Percentiles rank a stretch among this genome's conserved stretches.
phyloP scores from a whole-genome alignment of 2,888 invertebrate genomes.

The Dryobota labecula region DNA sequence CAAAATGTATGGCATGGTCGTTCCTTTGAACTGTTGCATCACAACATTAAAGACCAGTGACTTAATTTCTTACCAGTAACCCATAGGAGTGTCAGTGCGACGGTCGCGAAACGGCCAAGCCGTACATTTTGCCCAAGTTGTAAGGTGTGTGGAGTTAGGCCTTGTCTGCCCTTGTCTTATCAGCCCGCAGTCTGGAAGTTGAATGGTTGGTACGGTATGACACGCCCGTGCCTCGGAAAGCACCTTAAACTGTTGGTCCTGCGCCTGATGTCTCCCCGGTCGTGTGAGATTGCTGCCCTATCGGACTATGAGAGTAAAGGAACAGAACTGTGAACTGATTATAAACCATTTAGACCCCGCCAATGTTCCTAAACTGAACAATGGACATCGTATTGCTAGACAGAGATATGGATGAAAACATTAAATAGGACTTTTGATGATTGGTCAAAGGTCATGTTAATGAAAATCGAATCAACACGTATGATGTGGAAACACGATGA shows the following conservation, averaged over 20 bases:
- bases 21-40: no score
- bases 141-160: no score
- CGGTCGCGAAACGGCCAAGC: no score
- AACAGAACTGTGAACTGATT: neutral
- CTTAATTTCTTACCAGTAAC: no score
- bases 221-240: no score
- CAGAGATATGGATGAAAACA: neutral
- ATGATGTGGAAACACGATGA: neutral
- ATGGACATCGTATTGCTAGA: neutral
- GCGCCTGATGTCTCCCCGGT: neutral
- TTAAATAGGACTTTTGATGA: neutral
- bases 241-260: neutral
- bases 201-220: no score
- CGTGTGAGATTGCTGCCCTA: neutral
- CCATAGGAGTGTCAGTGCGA: no score
- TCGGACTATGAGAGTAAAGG: neutral
- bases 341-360: neutral
- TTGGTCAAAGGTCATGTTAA: neutral
- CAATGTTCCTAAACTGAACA: neutral
- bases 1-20: no score
- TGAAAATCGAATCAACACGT: neutral
- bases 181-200: neutral
- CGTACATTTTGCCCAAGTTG: no score
- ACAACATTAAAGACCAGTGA: no score
- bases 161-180: no score